Evolutionary conservation across 2,797 vertebrate species (phyloP), one percentile per base, ranked within the genome.

Genomic region (Pseudocheirus occidentalis): DNA sequence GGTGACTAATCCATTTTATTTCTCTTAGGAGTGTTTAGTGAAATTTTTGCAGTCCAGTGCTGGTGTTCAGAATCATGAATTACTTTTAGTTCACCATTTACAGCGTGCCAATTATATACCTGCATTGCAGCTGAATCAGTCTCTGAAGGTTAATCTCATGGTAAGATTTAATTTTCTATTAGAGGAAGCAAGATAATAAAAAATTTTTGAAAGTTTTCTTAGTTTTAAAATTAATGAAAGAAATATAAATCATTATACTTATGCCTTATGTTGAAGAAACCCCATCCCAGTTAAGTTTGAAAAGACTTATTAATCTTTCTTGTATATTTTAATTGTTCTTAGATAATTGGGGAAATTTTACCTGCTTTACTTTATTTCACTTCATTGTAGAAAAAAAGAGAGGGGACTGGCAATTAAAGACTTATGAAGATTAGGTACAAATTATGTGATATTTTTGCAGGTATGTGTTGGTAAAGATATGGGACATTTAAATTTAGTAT

Each of bases 61-160:
- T 16, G 99, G 98, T 96, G 98, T 99, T 95, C 99, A 99, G 97
- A 99, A 99, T 97, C 98, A 98, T 16, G 99, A 99, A 97, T 99
- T 99, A 94, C 99, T 99, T 90, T 98, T 99, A 98, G 99, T 99
- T 91, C 99, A 99, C 98, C 99, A 99, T 97, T 99, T 99, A 94
- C 99, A 99, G 96, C 99, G 99, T 98, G 99, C 99, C 95, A 99
- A 99, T 98, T 99, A 99, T 94, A 99, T 99, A 89, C 99, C 99
- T 97, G 99, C 99, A 0, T 98, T 99, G 90, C 99, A 99, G 98
- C 98, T 99, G 97, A 99, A 99, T 98, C 99, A 99, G n/a, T 99
- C 98, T 90, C 98, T 99, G 91, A 99, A 99, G 97, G 97, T 98
- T 94, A 99, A 98, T 98, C 97, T 99, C 66, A 98, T 81, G 98